Evolutionary conservation across 2,797 vertebrate species (phyloP), one percentile per base, ranked within the genome.

Genomic region (Sparidentex hasta): DNA sequence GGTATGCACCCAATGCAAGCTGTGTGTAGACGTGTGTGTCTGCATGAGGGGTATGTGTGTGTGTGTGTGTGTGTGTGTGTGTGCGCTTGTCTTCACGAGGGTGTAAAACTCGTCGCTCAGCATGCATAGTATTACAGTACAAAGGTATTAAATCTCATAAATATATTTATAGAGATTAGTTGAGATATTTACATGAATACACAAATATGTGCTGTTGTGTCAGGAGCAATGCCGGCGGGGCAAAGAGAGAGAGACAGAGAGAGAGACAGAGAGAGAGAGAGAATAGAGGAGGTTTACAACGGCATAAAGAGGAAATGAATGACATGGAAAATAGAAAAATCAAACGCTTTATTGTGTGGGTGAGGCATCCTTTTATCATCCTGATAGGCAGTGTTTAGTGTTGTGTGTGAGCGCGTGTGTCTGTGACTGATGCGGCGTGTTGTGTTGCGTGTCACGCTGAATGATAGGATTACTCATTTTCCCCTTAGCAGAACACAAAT

Each of bases 401-500:
- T 85, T 41, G 64, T 75, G 87, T 81, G 83, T 62, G 74, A 55
- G 59, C 74, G 66, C 71, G 78, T 89, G 79, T 81, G 85, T 88
- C 89, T 93, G 93, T 93, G 94, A 92, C 87, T 92, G 93, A 93
- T 92, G 87, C 83, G 64, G 65, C 87, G 87, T 93, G 93, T 94
- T 94, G 88, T 93, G 91, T 93, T 91, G 90, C 88, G 84, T 93
- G 91, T 94, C 94, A 94, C 90, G 89, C 92, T 88, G 90, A 92
- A 90, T 94, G 92, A 94, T 91, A 92, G 91, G 92, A 94, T 94
- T 93, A 94, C 92, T 93, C 92, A 93, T 93, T 93, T 93, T 92
- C 92, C 93, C 92, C 92, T 93, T 90, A 95, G 93, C 94, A 87
- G 89, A 93, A 92, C 93, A 94, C 92, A 95, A 93, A 94, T 93